A percentile compares a stretch with the other conserved stretches of the same genome.
Conservation (phyloP, 1,140 invertebrate species). For the Aphelinus certus region DNA sequence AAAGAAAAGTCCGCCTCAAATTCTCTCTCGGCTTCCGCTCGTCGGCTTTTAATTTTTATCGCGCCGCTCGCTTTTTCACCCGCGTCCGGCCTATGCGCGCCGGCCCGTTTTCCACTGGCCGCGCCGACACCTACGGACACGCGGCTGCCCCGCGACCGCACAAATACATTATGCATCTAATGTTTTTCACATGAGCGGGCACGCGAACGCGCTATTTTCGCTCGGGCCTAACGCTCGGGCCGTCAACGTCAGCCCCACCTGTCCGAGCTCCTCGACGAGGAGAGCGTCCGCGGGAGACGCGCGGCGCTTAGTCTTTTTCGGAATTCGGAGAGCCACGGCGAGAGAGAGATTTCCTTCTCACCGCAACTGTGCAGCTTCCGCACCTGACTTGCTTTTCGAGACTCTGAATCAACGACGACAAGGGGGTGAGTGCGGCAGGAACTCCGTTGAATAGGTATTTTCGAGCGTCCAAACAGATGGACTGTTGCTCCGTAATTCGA, state of each 20-base stretch:
- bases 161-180: slow-evolving; percentile 37
- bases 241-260: too few relatives aligned
- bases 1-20: too few relatives aligned
- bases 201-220: neutral
- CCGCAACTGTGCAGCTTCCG: too few relatives aligned
- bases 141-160: neutral
- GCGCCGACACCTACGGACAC: slow-evolving; percentile 11
- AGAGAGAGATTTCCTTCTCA: too few relatives aligned
- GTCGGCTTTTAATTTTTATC: neutral
- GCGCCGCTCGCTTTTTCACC: neutral
- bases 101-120: slow-evolving; percentile 8
- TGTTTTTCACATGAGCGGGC: slow-evolving; percentile 34
- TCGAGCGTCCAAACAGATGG: too few relatives aligned
- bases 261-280: neutral
- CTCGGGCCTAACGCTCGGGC: too few relatives aligned
- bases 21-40: neutral
- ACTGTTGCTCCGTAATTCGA: too few relatives aligned
- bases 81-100: too few relatives aligned
- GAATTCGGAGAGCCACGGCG: neutral
- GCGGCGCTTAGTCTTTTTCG: slow-evolving; percentile 32
- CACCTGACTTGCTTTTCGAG: too few relatives aligned
- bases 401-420: too few relatives aligned
- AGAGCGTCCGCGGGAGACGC: neutral
- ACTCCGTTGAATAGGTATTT: too few relatives aligned
- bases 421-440: too few relatives aligned